These are phyloP conservation scores for Masnerella sp. DNA, from an alignment of 2,888 invertebrate genomes.

Conservation along the genomic window DNA sequence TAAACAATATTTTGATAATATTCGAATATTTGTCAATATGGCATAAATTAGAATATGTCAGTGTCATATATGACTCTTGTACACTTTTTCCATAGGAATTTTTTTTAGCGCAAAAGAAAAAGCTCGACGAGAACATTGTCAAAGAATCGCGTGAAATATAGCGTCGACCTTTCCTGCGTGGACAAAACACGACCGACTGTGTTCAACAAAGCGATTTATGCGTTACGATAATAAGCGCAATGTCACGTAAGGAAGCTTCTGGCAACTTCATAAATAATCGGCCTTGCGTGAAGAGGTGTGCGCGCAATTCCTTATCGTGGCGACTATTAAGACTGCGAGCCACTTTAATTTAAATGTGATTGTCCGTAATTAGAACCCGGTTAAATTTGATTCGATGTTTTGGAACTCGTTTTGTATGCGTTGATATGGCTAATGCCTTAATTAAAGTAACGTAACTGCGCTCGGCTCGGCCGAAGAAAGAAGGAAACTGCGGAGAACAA, in stretches of 20 bases:
- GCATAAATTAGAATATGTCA: too few relatives aligned
- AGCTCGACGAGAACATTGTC: slow-evolving; percentile 21
- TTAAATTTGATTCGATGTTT: slow-evolving; percentile 43
- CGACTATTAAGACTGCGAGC: slow-evolving; percentile 29
- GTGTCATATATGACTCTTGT: too few relatives aligned
- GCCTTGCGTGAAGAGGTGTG: slow-evolving; percentile 44
- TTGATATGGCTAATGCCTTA: slow-evolving; percentile 45
- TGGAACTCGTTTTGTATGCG: slow-evolving; percentile 45
- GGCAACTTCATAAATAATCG: slow-evolving; percentile 47
- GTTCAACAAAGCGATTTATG: slow-evolving; percentile 44
- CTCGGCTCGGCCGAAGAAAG: slow-evolving; percentile 7
- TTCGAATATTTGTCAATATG: too few relatives aligned
- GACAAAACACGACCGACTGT: slow-evolving; percentile 26
- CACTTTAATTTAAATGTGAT: slow-evolving; percentile 40
- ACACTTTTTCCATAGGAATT: too few relatives aligned
- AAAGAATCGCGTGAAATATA: slow-evolving; percentile 30
- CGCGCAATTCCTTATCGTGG: slow-evolving; percentile 41
- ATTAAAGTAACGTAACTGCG: slow-evolving; percentile 42
- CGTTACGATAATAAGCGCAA: slow-evolving; percentile 48
- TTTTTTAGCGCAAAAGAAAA: too few relatives aligned
- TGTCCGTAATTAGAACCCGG: slow-evolving; percentile 33
- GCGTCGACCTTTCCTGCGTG: slow-evolving; percentile 18
- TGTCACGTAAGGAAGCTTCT: slow-evolving; percentile 54
- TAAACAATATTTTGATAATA: too few relatives aligned
- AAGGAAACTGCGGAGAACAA: slow-evolving; percentile 43